phyloP scores from a whole-genome alignment of 2,113 vertebrate genomes.

The Heterocephalus glaber region DNA sequence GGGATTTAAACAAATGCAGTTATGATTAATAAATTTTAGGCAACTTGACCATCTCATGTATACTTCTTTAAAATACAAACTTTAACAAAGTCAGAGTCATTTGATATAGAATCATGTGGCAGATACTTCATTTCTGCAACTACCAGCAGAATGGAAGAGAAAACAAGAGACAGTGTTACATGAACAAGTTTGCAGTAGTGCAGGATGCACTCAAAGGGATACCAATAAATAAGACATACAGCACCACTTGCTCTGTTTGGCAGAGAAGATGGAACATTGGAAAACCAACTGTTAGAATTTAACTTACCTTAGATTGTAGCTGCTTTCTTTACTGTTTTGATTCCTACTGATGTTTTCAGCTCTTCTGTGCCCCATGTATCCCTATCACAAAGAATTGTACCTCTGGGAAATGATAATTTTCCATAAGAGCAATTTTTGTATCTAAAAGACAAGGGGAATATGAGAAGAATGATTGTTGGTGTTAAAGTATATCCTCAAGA shows the following conservation, averaged over 20 bases:
- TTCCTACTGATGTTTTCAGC: constrained; percentile 15
- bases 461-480: constrained; percentile 66
- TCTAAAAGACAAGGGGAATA: constrained; percentile 23
- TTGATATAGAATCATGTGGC: not conserved
- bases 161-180: not conserved
- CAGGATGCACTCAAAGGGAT: not conserved
- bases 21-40: not conserved
- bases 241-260: not conserved
- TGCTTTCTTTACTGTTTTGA: constrained; percentile 59
- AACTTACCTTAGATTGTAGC: not conserved
- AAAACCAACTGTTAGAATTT: not conserved
- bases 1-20: not conserved
- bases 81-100: not conserved
- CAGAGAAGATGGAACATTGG: not conserved
- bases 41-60: not conserved
- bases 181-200: not conserved
- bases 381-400: constrained; percentile 59
- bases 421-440: constrained; percentile 76
- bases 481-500: constrained; percentile 72
- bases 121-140: not conserved
- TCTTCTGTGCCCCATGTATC: constrained; percentile 43
- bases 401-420: constrained; percentile 76
- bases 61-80: not conserved
- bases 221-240: not conserved
- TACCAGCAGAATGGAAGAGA: not conserved